Evolutionary conservation across 1,140 invertebrate species (phyloP).

Genomic region (Orchesella cincta): DNA sequence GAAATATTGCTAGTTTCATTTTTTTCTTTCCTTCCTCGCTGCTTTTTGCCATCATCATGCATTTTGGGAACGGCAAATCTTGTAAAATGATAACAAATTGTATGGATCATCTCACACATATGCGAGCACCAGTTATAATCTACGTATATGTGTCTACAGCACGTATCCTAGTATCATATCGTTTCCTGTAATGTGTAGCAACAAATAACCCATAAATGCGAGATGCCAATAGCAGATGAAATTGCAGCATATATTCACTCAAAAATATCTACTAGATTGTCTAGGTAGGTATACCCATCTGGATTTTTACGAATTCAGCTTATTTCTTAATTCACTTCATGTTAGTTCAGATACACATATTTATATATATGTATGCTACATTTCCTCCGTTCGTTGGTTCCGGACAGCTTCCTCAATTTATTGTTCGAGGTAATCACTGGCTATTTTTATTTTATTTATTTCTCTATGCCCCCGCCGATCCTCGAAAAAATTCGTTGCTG

Average conservation of each 20-base stretch:
- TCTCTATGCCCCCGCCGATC: too few relatives aligned
- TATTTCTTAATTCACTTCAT: background rate
- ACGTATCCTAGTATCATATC: too few relatives aligned
- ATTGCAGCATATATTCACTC: background rate
- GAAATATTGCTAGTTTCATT: background rate
- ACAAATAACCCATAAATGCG: background rate
- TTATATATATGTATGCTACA: too few relatives aligned
- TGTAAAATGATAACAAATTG: background rate
- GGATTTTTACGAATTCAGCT: background rate
- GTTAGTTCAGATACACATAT: too few relatives aligned
- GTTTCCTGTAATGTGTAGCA: background rate
- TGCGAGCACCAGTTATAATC: too few relatives aligned
- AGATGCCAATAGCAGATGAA: background rate
- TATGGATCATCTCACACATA: background rate
- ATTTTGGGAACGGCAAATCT: too few relatives aligned
- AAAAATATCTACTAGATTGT: too few relatives aligned
- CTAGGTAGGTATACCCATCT: background rate
- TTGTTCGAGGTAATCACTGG: background rate
- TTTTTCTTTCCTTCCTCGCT: too few relatives aligned
- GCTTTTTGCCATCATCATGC: too few relatives aligned
- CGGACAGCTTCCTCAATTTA: conserved; percentile 13
- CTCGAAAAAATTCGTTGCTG: too few relatives aligned
- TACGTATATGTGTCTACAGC: too few relatives aligned
- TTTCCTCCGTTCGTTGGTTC: background rate
- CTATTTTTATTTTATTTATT: background rate